Conservation (phyloP, 23 tunicate genomes). For the Ascidia mentula region DNA sequence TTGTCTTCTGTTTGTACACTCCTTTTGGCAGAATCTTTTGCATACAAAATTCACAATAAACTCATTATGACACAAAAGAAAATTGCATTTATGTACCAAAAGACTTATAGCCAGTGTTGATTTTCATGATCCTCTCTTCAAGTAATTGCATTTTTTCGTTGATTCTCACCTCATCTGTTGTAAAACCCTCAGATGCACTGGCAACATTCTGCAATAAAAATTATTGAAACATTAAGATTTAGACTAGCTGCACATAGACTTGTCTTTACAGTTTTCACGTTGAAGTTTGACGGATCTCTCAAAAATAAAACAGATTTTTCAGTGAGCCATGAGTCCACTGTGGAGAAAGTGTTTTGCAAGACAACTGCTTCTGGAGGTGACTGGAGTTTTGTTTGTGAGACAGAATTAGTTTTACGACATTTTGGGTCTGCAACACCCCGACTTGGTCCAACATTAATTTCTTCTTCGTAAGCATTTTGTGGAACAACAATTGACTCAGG, state of each 20-base stretch:
- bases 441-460: no score
- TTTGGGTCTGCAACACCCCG: no score
- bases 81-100: background rate
- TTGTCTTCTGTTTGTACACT: background rate
- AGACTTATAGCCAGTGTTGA: slow-evolving; percentile 9
- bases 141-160: slow-evolving; percentile 16
- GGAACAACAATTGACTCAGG: background rate
- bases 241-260: no score
- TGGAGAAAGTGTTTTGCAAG: background rate
- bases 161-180: slow-evolving; percentile 16
- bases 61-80: background rate
- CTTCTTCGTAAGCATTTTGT: background rate
- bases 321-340: background rate
- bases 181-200: no score
- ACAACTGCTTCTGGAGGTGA: no score
- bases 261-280: background rate
- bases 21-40: background rate
- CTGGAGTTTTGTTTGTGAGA: no score
- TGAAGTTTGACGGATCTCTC: background rate
- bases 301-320: background rate
- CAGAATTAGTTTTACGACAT: no score
- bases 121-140: slow-evolving; percentile 16
- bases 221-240: no score
- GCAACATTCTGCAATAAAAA: no score
- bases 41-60: background rate